These are phyloP conservation scores for Alcedo quadribrachys DNA, from an alignment of 2,797 vertebrate genomes.

Conservation along the genomic window DNA sequence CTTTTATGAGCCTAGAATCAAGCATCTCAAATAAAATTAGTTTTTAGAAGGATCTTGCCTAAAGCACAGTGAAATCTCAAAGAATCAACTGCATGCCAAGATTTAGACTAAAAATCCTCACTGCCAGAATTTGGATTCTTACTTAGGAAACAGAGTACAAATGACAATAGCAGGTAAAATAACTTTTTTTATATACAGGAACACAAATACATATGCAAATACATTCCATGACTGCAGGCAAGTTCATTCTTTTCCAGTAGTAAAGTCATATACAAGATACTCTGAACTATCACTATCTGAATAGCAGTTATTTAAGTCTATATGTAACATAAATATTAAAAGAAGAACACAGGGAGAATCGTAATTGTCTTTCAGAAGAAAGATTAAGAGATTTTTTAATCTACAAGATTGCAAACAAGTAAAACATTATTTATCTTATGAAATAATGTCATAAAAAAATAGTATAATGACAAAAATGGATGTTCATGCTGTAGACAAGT, in stretches of 20 bases:
- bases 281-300: no score
- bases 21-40: background rate
- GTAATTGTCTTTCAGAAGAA: background rate
- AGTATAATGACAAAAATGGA: conserved; percentile 48
- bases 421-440: conserved; percentile 54
- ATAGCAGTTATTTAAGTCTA: background rate
- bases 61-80: background rate
- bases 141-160: background rate
- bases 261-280: background rate
- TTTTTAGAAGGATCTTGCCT: background rate
- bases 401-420: conserved; percentile 39
- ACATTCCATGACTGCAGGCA: background rate
- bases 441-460: conserved; percentile 40
- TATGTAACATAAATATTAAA: background rate
- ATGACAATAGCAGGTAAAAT: background rate
- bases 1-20: background rate
- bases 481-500: conserved; percentile 55
- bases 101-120: background rate
- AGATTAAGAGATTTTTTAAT: conserved; percentile 15
- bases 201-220: background rate
- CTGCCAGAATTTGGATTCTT: background rate
- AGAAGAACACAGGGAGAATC: background rate
- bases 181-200: background rate
- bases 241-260: background rate
- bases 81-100: background rate